Percentiles rank a stretch among this genome's conserved stretches.
These are phyloP conservation scores for Drosophila bocki DNA, from an alignment of 1,140 invertebrate genomes.

Conservation along the genomic window DNA sequence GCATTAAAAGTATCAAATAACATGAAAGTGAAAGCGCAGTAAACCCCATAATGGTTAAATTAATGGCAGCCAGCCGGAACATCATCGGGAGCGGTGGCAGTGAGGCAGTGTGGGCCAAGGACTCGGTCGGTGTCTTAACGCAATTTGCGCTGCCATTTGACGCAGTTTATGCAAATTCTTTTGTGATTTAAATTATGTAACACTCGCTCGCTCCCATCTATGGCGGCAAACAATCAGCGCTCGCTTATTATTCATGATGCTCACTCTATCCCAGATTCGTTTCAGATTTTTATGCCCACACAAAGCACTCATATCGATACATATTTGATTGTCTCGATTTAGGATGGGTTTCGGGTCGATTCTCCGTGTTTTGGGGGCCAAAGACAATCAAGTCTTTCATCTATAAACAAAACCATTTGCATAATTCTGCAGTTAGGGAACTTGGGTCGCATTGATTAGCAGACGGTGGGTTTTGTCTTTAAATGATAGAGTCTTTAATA, in stretches of 20 bases:
- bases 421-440: constrained; percentile 65
- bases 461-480: constrained; percentile 29
- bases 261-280: constrained; percentile 53
- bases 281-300: constrained; percentile 69
- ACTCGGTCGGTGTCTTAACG: constrained; percentile 45
- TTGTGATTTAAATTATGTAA: constrained; percentile 66
- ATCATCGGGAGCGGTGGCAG: background rate
- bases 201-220: constrained; percentile 1
- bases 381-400: constrained; percentile 75
- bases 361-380: constrained; percentile 1
- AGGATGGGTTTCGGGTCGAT: constrained; percentile 13
- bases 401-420: constrained; percentile 74
- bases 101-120: constrained; percentile 12
- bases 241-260: constrained; percentile 78
- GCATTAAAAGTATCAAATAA: constrained; percentile 78
- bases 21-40: constrained; percentile 75
- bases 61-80: constrained; percentile 66
- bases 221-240: constrained; percentile 63
- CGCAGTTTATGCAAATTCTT: constrained; percentile 69
- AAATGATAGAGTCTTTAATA: constrained; percentile 62
- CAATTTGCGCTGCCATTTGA: constrained; percentile 62
- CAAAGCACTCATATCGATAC: constrained; percentile 41
- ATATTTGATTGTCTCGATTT: constrained; percentile 59
- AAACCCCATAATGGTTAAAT: constrained; percentile 77
- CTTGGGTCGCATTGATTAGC: constrained; percentile 58